Base-by-base conservation (phyloP, 2,797 vertebrate genomes). In the Tangara arthus region DNA sequence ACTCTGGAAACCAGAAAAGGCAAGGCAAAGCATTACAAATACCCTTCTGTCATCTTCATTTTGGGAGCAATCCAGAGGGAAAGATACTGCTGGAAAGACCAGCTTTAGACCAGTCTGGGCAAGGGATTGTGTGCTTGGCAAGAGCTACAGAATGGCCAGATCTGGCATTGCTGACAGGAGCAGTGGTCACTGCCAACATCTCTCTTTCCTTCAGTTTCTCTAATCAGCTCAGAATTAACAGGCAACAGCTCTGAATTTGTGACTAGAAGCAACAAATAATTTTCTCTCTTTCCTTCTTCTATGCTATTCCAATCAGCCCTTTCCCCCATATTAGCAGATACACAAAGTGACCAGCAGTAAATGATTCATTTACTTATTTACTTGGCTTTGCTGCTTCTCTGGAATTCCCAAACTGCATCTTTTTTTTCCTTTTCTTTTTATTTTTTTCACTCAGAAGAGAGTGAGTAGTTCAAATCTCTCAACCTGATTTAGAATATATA, bases 11-110 rank as follows among this genome's bases (percentile, higher is more conserved):
- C 37, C 84, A 70, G 78, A 87, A 89, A 93, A 92, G 50, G 71
- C 75, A 89, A 90, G 71, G 94, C 49, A 76, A 78, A 78, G 63
- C 57, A 88, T 88, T 92, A 89, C 95, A 92, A 89, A 85, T 68
- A 91, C 85, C 87, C 93, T 91, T 93, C 91, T 94, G 95, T 94
- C 85, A 42, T 88, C 89, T 75, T 89, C 69, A 16, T 68, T 57
- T 91, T 96, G 95, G 91, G 82, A 94, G 53, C 79, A 82, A 19
- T 73, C 91, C 93, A 94, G 85, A 87, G 57, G 84, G 91, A 94
- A 95, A 78, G 76, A 83, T 78, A 71, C 89, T 92, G 69, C 57
- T 94, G 76, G 59, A 47, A 85, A 57, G 69, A 60, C 65, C 91
- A 95, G 87, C 65, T 91, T 92, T 82, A 64, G 87, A 76, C 34